A percentile compares a stretch with the other conserved stretches of the same genome.
These are phyloP conservation scores for Morbakka virulenta DNA, from an alignment of 30 jellyfish, hydroid and myxozoan genomes.

Conservation along the genomic window DNA sequence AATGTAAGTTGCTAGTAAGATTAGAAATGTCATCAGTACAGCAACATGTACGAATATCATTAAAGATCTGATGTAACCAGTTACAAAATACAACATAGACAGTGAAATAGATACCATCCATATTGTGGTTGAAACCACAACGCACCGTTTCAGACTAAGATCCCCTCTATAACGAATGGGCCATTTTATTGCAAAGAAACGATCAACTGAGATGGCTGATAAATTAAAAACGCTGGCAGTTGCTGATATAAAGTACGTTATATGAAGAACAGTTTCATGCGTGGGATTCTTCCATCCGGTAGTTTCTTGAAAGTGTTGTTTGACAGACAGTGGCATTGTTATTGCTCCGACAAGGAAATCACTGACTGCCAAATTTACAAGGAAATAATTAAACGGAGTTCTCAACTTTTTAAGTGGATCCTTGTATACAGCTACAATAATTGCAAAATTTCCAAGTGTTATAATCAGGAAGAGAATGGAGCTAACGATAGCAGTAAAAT, in stretches of 20 bases:
- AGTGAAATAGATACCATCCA: constrained; percentile 65
- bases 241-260: constrained; percentile 52
- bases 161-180: constrained; percentile 60
- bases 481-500: constrained; percentile 58
- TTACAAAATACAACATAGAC: constrained; percentile 27
- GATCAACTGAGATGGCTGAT: constrained; percentile 65
- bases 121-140: constrained; percentile 27
- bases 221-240: constrained; percentile 76
- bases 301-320: constrained; percentile 62
- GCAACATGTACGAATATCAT: constrained; percentile 77
- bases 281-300: constrained; percentile 22
- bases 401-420: constrained; percentile 76
- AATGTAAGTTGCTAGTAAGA: constrained; percentile 24
- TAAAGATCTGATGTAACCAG: constrained; percentile 48
- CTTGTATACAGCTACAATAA: constrained; percentile 44
- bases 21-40: constrained; percentile 26
- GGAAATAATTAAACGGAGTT: constrained; percentile 72
- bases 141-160: constrained; percentile 23
- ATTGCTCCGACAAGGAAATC: constrained; percentile 71
- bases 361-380: constrained; percentile 73
- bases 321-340: constrained; percentile 61
- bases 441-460: constrained; percentile 38
- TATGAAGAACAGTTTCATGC: constrained; percentile 42
- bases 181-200: constrained; percentile 72
- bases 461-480: constrained; percentile 40